Base-by-base conservation (phyloP, 2,113 vertebrate species). In the Gallinago jamesoni region DNA sequence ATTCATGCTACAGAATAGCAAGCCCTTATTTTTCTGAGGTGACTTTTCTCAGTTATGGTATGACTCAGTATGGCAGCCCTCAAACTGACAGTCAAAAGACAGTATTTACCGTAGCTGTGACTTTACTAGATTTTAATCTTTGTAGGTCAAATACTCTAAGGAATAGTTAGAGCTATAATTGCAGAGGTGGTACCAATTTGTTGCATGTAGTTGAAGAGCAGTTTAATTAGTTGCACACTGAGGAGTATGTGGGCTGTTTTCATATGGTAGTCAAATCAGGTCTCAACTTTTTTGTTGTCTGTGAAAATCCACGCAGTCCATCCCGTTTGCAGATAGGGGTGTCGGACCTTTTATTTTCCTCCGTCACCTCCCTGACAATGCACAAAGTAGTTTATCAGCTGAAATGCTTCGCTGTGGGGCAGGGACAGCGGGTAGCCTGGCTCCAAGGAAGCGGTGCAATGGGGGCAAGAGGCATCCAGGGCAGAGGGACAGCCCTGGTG, bases 241-340 rank as follows among this genome's bases (percentile, higher is more conserved):
- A 74, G 24, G 37, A 67, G n/a, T 56, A 9, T 19, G 6, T 20
- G 70, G 23, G 6, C 35, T 41, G 14, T 20, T 13, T 80, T 81
- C 76, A 64, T 18, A 5, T 1, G 4, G 27, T 13, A 52, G 30
- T 83, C 48, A 84, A 41, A 78, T 81, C 15, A 24, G 12, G 5
- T 79, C 62, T 83, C 33, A 6, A 9, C 39, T 18, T 73, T 35
- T 45, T 39, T 82, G 27, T 73, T 3, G 0, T 10, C 3, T 20
- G 3, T 82, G 28, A 62, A 80, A 68, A 80, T 69, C 37, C 55
- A 14, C 27, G 9, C 3, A 9, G 16, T 63, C 50, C 31, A 33
- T 35, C 23, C 67, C 5, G 22, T 37, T 63, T 67, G 25, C 64
- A 83, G 17, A 4, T 39, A 27, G 0, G 1, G 6, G 1, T 59